Evolutionary conservation across 1,140 invertebrate species (phyloP).

Genomic region (Acromyrmex echinatior): DNA sequence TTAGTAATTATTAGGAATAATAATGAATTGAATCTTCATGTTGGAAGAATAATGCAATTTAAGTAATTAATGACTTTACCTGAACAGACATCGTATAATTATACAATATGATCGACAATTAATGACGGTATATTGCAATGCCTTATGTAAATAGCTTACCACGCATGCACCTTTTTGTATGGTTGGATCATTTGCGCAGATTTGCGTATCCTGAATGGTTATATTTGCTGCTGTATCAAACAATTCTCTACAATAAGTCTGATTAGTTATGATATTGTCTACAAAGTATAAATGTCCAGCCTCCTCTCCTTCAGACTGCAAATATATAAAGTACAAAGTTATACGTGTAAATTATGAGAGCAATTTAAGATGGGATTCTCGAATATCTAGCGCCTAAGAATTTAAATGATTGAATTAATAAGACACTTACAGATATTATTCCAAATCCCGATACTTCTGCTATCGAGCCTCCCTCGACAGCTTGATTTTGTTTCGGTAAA

Average conservation of each 20-base stretch:
- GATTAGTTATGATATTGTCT: conserved; percentile 45
- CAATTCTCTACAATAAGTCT: conserved; percentile 46
- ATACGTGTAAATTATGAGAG: conserved; percentile 6
- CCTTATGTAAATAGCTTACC: conserved; percentile 61
- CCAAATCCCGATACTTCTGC: conserved; percentile 73
- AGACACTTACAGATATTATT: conserved; percentile 59
- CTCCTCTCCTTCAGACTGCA: conserved; percentile 49
- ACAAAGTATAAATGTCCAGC: conserved; percentile 59
- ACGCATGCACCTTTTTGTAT: conserved; percentile 64
- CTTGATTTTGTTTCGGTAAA: conserved; percentile 40
- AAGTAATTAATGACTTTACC: conserved; percentile 9
- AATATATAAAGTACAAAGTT: conserved; percentile 41
- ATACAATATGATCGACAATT: background rate
- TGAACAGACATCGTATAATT: conserved; percentile 6
- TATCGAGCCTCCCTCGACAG: conserved; percentile 7
- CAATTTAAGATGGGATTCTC: background rate
- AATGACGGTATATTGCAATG: background rate
- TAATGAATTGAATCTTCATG: background rate
- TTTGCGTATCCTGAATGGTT: conserved; percentile 28
- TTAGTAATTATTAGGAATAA: conserved; percentile 9
- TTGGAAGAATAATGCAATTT: conserved; percentile 2
- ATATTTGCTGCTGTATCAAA: background rate
- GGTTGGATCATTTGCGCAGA: conserved; percentile 68
- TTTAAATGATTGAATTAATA: background rate
- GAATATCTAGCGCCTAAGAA: background rate